Evolutionary conservation across 2,888 invertebrate species (phyloP).

Genomic region (Epirrita christyi): DNA sequence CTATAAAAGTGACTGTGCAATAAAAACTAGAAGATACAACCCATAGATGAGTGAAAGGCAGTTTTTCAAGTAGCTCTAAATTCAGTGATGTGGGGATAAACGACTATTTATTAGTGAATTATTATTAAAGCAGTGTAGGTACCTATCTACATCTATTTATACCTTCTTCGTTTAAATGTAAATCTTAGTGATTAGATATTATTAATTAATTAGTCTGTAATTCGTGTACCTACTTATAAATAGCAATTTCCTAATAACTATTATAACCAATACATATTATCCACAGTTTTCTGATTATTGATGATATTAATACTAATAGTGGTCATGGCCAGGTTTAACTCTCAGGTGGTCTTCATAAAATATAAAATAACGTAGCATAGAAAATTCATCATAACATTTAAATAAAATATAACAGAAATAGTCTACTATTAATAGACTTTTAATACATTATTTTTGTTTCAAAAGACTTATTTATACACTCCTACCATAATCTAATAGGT

Average conservation of each 20-base stretch:
- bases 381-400: not conserved
- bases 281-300: not conserved
- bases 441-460: too few species aligned
- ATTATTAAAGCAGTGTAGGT: constrained; percentile 12
- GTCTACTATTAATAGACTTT: too few species aligned
- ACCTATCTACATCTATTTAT: constrained; percentile 6
- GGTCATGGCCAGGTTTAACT: not conserved
- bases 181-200: constrained; percentile 24
- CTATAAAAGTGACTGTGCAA: constrained; percentile 23
- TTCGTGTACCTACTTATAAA: constrained; percentile 14
- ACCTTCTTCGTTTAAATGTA: constrained; percentile 29
- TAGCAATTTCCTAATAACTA: constrained; percentile 5
- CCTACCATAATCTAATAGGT: too few species aligned
- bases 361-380: not conserved
- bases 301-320: not conserved
- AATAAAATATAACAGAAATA: not conserved
- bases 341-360: constrained; percentile 5
- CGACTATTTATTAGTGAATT: constrained; percentile 10
- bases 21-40: constrained; percentile 3
- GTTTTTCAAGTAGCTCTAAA: constrained; percentile 6
- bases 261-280: not conserved
- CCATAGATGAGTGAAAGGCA: not conserved
- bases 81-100: constrained; percentile 9
- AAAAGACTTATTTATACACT: too few species aligned
- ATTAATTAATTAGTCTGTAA: too few species aligned